These are phyloP conservation scores for Hippotragus niger DNA, from an alignment of 2,113 vertebrate species.

Conservation along the genomic window DNA sequence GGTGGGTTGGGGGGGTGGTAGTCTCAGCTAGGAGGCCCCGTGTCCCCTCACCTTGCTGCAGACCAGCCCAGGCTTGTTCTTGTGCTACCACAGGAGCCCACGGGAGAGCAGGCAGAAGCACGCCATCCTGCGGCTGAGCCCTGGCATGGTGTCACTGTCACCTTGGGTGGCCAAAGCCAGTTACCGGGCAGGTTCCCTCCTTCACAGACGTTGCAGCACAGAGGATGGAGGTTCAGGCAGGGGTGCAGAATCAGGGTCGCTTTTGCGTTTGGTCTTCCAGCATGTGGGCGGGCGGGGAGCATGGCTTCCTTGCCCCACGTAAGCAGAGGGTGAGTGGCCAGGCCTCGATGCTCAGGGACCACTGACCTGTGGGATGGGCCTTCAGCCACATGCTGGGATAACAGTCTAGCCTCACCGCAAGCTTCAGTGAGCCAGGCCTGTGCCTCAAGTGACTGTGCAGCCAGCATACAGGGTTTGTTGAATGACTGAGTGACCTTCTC, in stretches of 20 bases:
- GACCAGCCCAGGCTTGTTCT: not conserved
- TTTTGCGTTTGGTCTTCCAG: not conserved
- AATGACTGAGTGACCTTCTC: not conserved
- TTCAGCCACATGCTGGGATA: too few relatives aligned
- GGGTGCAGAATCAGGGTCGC: not conserved
- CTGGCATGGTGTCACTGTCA: rapidly evolving
- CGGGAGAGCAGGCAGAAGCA: not conserved
- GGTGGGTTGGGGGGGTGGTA: too few relatives aligned
- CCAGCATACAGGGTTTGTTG: not conserved
- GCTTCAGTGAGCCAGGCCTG: not conserved
- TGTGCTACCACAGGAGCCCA: rapidly evolving
- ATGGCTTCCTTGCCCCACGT: not conserved
- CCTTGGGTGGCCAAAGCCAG: not conserved
- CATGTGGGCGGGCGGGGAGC: not conserved
- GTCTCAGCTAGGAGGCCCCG: not conserved
- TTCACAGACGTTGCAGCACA: not conserved
- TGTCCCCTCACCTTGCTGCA: not conserved
- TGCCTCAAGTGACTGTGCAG: not conserved
- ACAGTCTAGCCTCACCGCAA: not conserved
- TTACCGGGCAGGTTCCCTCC: not conserved
- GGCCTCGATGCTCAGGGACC: not conserved
- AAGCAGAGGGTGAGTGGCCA: not conserved
- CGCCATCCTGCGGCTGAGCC: not conserved
- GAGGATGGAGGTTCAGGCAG: too few relatives aligned
- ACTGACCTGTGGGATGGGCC: not conserved